These are phyloP conservation scores for Equus przewalskii DNA, from an alignment of 2,113 vertebrate species.

Conservation along the genomic window DNA sequence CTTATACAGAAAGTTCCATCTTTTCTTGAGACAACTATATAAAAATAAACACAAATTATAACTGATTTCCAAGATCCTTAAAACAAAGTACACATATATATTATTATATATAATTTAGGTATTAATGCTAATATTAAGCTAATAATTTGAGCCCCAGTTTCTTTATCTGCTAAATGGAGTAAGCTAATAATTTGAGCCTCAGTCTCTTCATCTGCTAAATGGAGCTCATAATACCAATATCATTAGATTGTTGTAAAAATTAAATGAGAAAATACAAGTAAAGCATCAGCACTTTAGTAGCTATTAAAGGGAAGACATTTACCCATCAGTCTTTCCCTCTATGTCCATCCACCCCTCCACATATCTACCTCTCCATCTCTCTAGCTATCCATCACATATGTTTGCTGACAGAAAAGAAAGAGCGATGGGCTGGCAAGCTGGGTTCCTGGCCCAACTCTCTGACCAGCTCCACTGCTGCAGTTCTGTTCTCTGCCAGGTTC, in stretches of 20 bases:
- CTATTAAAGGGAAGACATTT: not conserved
- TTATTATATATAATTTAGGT: not conserved
- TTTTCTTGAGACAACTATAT: not conserved
- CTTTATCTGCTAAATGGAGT: not conserved
- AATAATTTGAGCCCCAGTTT: not conserved
- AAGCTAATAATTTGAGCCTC: not conserved
- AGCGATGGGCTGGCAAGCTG: not conserved
- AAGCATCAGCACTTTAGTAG: not conserved
- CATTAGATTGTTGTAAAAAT: not conserved
- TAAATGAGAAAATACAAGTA: not conserved
- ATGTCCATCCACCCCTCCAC: not conserved
- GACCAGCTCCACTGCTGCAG: not conserved
- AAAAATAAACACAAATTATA: conserved; percentile 15
- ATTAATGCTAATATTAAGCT: not conserved
- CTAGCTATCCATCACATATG: not conserved
- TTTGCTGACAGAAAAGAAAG: not conserved
- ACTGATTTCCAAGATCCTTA: not conserved
- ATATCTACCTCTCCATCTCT: not conserved
- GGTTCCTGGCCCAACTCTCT: not conserved
- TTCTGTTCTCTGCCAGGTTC: not conserved
- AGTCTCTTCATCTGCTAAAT: not conserved
- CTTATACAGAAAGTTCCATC: not conserved
- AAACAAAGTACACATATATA: not conserved
- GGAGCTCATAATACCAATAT: not conserved
- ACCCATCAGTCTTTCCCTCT: not conserved